Conservation (phyloP, 2,797 vertebrate genomes). For the Notolepis coatsorum region DNA sequence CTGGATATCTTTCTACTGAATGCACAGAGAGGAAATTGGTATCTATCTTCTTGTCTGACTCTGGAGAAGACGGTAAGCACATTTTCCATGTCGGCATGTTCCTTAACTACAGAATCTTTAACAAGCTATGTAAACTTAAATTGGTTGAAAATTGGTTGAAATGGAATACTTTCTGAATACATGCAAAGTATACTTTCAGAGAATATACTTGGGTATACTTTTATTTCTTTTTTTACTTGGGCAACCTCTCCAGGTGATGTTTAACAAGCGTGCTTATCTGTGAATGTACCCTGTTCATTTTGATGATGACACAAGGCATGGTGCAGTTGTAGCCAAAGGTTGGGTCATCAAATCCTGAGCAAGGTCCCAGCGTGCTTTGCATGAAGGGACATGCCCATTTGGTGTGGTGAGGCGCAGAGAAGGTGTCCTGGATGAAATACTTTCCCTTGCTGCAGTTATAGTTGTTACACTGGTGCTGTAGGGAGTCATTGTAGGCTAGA, state of each 20-base stretch:
- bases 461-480: slow-evolving; percentile 69
- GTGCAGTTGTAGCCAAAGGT: slow-evolving; percentile 86
- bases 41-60: too few relatives aligned
- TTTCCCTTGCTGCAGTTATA: slow-evolving; percentile 78
- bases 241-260: neutral
- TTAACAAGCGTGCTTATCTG: neutral
- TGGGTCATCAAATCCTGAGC: slow-evolving; percentile 83
- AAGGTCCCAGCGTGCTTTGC: slow-evolving; percentile 84
- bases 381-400: slow-evolving; percentile 88
- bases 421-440: slow-evolving; percentile 83
- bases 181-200: too few relatives aligned
- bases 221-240: neutral
- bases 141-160: too few relatives aligned
- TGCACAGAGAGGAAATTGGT: too few relatives aligned
- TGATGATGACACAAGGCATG: slow-evolving; percentile 89
- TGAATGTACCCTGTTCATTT: slow-evolving; percentile 90
- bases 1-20: too few relatives aligned
- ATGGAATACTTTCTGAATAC: too few relatives aligned
- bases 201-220: too few relatives aligned
- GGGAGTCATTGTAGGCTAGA: slow-evolving; percentile 85
- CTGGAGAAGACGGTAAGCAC: too few relatives aligned
- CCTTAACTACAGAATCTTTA: too few relatives aligned
- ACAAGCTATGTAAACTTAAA: too few relatives aligned
- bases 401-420: slow-evolving; percentile 80
- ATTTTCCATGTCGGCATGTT: too few relatives aligned